These are phyloP conservation scores for Lasioglossum leucozonium DNA, from an alignment of 2,888 invertebrate species.

Conservation along the genomic window DNA sequence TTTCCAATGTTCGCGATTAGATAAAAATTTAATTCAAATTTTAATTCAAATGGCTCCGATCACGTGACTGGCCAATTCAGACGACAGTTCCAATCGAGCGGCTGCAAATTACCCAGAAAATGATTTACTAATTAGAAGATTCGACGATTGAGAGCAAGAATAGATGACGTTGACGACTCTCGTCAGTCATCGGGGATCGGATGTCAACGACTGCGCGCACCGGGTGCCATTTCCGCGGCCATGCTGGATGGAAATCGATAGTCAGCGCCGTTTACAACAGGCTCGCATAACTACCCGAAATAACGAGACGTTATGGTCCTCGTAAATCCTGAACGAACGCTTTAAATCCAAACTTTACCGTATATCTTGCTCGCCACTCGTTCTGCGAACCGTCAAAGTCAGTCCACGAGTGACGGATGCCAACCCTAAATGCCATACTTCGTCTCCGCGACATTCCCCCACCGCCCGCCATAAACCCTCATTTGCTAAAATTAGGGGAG, in stretches of 20 bases:
- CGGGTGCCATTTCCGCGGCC: background rate
- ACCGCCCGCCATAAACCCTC: background rate
- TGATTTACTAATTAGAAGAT: background rate
- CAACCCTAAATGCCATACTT: slow-evolving; percentile 5
- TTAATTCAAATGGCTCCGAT: background rate
- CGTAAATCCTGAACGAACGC: slow-evolving; percentile 47
- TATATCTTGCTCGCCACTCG: slow-evolving; percentile 19
- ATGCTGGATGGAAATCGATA: slow-evolving; percentile 29
- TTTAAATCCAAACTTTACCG: slow-evolving; percentile 31
- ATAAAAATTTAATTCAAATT: no score
- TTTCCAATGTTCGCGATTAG: no score
- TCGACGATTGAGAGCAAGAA: background rate
- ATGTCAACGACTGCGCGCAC: slow-evolving; percentile 11
- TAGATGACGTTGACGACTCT: background rate
- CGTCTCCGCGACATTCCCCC: background rate
- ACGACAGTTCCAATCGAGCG: background rate
- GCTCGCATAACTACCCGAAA: slow-evolving; percentile 42
- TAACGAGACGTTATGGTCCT: slow-evolving; percentile 54
- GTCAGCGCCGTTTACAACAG: slow-evolving; percentile 25
- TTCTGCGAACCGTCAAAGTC: slow-evolving; percentile 22
- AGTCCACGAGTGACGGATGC: background rate
- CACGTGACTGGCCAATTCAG: background rate
- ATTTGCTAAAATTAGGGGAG: background rate
- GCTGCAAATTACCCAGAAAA: background rate
- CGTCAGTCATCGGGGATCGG: slow-evolving; percentile 8